Conservation (phyloP, 2,888 invertebrate species). For the Caenorhabditis wallacei region DNA sequence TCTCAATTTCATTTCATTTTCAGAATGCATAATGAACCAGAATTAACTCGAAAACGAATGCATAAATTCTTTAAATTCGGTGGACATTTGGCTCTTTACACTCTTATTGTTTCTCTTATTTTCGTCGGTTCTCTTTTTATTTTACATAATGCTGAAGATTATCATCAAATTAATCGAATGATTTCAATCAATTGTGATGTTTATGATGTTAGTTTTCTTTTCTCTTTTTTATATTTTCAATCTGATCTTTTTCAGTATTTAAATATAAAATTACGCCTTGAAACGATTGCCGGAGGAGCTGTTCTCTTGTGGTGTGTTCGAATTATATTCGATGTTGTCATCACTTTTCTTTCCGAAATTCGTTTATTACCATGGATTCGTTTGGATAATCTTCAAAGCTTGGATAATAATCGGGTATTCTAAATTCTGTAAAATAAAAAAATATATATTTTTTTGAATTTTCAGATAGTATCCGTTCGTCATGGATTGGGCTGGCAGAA, state of each 20-base stretch:
- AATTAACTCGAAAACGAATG: conserved; percentile 67
- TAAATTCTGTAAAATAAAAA: not conserved
- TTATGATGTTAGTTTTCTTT: conserved; percentile 62
- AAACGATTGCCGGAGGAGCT: conserved; percentile 74
- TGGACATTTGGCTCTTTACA: conserved; percentile 71
- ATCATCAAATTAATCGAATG: conserved; percentile 66
- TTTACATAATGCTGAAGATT: conserved; percentile 63
- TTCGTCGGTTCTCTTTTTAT: conserved; percentile 70
- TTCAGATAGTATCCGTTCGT: conserved; percentile 60
- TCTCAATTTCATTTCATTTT: conserved; percentile 11
- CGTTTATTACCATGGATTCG: conserved; percentile 73
- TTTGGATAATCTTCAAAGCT: conserved; percentile 54
- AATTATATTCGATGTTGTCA: conserved; percentile 74
- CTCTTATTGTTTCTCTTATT: conserved; percentile 67
- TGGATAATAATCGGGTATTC: conserved; percentile 63
- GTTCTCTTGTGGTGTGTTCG: conserved; percentile 76
- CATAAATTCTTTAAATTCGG: conserved; percentile 73
- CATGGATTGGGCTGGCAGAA: conserved; percentile 72
- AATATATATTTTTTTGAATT: not conserved
- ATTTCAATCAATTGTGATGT: conserved; percentile 70
- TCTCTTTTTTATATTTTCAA: not conserved
- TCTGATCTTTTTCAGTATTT: conserved; percentile 68
- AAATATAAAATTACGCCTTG: conserved; percentile 70
- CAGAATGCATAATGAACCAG: conserved; percentile 75
- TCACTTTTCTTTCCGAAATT: conserved; percentile 70